Conservation (phyloP, 1,140 invertebrate species). For the Psilanteris sp. region DNA sequence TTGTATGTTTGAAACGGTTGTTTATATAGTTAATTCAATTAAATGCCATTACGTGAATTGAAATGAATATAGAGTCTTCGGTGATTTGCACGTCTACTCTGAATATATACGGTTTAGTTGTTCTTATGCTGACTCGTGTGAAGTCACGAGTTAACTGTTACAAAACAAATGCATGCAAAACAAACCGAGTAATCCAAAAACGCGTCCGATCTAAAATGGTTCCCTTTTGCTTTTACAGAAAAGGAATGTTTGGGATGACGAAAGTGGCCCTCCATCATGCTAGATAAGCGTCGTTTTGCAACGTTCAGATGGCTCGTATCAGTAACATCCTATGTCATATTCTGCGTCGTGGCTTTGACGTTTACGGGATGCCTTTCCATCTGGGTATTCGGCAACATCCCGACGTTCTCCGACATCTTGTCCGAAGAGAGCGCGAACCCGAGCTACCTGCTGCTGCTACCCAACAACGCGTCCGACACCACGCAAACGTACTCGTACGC, state of each 20-base stretch:
- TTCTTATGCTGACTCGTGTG: too few species aligned
- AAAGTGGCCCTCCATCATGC: constrained; percentile 48
- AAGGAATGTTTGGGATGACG: constrained; percentile 55
- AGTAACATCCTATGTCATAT: constrained; percentile 34
- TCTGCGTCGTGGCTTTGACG: constrained; percentile 30
- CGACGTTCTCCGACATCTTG: neutral
- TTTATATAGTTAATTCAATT: too few species aligned
- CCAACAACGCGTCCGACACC: constrained; percentile 47
- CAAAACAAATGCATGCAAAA: too few species aligned
- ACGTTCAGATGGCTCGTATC: constrained; percentile 51
- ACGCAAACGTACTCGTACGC: constrained; percentile 25
- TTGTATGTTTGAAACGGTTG: too few species aligned
- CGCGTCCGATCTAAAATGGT: too few species aligned
- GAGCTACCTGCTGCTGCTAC: constrained; percentile 29
- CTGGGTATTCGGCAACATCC: constrained; percentile 35
- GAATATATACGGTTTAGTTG: too few species aligned
- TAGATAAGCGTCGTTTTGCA: constrained; percentile 55
- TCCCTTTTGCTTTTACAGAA: too few species aligned
- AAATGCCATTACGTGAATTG: too few species aligned
- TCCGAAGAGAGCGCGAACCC: constrained; percentile 9
- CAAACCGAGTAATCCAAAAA: too few species aligned
- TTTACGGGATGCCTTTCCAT: constrained; percentile 54
- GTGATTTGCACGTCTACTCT: too few species aligned
- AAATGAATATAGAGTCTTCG: too few species aligned
- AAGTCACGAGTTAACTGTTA: too few species aligned